Conservation (phyloP, 2,113 vertebrate genomes). For the Coracopsis vasa region DNA sequence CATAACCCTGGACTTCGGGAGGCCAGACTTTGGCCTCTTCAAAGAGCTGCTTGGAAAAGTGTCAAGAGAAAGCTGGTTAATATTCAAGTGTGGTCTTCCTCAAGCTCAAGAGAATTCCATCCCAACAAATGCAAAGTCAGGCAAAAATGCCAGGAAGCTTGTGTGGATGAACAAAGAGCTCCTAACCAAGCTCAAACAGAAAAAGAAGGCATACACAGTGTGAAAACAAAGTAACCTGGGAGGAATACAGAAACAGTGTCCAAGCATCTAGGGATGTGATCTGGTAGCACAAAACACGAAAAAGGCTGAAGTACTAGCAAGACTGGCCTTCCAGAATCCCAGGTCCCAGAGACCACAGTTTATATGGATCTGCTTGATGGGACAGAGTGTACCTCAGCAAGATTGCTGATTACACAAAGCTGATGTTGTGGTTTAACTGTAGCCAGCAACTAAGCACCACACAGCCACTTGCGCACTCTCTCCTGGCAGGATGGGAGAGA, state of each 20-base stretch:
- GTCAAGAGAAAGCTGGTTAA: background rate
- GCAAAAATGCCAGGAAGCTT: background rate
- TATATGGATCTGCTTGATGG: background rate
- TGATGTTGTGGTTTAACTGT: background rate
- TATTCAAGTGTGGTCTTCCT: background rate
- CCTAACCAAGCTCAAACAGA: background rate
- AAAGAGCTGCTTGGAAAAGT: background rate
- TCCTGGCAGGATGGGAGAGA: background rate
- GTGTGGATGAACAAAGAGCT: background rate
- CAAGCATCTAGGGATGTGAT: rapidly evolving
- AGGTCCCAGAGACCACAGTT: background rate
- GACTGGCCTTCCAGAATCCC: background rate
- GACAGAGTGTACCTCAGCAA: background rate
- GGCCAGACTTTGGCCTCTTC: background rate
- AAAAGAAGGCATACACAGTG: background rate
- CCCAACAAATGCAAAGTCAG: background rate
- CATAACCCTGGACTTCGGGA: background rate
- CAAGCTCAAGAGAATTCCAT: background rate
- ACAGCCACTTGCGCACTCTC: background rate
- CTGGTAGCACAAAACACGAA: background rate
- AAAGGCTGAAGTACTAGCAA: background rate
- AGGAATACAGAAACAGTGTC: background rate
- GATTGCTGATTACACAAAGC: background rate
- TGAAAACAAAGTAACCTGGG: background rate
- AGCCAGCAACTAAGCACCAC: background rate